Conservation (phyloP, 2,888 invertebrate species). For the Trissolcus brochymenae region DNA sequence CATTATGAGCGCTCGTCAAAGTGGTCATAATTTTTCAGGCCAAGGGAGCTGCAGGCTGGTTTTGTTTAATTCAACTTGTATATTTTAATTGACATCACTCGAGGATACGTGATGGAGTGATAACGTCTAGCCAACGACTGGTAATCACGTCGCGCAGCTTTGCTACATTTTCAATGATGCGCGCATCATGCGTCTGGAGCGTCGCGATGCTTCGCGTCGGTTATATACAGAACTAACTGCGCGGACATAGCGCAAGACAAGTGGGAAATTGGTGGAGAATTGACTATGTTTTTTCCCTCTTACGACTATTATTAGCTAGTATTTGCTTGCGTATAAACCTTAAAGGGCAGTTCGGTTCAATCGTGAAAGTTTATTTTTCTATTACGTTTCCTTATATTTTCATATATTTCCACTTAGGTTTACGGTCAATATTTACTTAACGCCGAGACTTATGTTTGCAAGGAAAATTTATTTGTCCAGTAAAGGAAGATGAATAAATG, state of each 20-base stretch:
- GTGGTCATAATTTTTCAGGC: no score
- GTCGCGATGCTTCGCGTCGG: constrained; percentile 68
- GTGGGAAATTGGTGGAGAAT: constrained; percentile 36
- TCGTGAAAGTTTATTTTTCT: no score
- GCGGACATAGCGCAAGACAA: constrained; percentile 66
- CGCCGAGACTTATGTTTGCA: no score
- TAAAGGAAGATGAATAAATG: no score
- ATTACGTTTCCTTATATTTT: no score
- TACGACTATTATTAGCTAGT: constrained; percentile 1
- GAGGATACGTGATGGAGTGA: constrained; percentile 20
- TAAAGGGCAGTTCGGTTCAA: neutral
- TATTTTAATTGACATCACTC: constrained; percentile 27
- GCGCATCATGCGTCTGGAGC: constrained; percentile 72
- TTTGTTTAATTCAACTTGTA: no score
- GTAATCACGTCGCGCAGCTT: constrained; percentile 50
- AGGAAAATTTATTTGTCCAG: no score
- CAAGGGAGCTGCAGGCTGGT: no score
- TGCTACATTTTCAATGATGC: constrained; percentile 68
- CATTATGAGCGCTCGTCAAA: no score
- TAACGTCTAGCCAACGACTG: constrained; percentile 23
- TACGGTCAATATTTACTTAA: no score
- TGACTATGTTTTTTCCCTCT: constrained; percentile 32
- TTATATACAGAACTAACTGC: constrained; percentile 70
- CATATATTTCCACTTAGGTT: no score
- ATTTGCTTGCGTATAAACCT: neutral